Base-by-base conservation (phyloP, 2,113 vertebrate species). In the Rhombomys opimus region DNA sequence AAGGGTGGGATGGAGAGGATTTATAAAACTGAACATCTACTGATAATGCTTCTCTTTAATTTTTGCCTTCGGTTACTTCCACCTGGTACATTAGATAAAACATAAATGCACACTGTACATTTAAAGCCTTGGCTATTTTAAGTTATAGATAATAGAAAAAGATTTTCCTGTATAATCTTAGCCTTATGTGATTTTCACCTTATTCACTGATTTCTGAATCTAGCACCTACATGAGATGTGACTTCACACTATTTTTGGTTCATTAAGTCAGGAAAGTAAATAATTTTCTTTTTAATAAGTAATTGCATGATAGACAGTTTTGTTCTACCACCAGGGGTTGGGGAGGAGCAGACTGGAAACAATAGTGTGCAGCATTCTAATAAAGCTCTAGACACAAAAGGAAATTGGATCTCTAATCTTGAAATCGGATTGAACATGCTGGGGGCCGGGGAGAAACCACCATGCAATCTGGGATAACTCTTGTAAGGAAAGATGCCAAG, bases 371-470 rank as follows among this genome's bases (percentile, higher is more conserved):
- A 63, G 86, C 81, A 72, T 96, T 89, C 96, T 91, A 86, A 97
- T 97, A 97, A 97, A 95, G 67, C 82, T 90, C 89, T 38, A 95
- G 96, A 96, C 93, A 95, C 67, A 84, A 94, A 89, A 97, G 97
- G 97, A 98, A 96, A 98, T 96, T 98, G 86, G 81, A 95, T 95
- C 96, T 95, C 72, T 98, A 98, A 98, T 98, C 97, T 97, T 94
- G 75, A 94, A 96, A 98, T 97, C 97, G 97, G 95, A 97, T 97
- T 97, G 97, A 95, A 97, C 82, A 91, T 35, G 85, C 89, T 95
- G 86, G 54, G 54, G 0, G 30, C 2, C 57, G 50, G 46, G 17
- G 63, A 89, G 92, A 75, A 97, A 95, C 41, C 38, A 2, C 41
- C 88, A 86, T 57, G 76, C 72, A 78, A 77, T 92, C 86, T 91